phyloP scores from a whole-genome alignment of 2,797 vertebrate genomes.

The Rhinatrema bivittatum region DNA sequence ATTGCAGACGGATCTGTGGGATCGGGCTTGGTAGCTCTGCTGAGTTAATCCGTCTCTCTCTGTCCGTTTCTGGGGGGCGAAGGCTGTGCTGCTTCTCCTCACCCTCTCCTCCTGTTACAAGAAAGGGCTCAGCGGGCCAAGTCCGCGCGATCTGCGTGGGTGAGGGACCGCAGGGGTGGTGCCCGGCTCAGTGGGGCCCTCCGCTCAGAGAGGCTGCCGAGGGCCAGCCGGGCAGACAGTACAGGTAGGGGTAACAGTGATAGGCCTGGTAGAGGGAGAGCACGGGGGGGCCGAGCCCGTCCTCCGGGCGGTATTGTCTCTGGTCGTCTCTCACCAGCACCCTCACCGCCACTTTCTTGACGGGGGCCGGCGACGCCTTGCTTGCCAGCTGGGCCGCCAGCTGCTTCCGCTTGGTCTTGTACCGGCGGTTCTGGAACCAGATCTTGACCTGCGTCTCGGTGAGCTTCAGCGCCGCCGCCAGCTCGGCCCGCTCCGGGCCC shows the following conservation, averaged over 20 bases:
- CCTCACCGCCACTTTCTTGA: constrained; percentile 59
- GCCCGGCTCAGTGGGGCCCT: too few relatives aligned
- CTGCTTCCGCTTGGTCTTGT: constrained; percentile 68
- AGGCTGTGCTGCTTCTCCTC: too few relatives aligned
- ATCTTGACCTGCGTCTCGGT: constrained; percentile 74
- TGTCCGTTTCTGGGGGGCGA: too few relatives aligned
- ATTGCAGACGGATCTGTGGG: too few relatives aligned
- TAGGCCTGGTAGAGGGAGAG: constrained; percentile 48
- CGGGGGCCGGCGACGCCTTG: constrained; percentile 6
- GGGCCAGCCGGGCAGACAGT: constrained; percentile 52
- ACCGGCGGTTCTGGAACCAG: constrained; percentile 74
- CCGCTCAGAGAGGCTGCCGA: constrained; percentile 23
- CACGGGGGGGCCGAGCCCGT: constrained; percentile 28
- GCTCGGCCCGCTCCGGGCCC: constrained; percentile 56
- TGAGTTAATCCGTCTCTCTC: too few relatives aligned
- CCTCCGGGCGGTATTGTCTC: constrained; percentile 37
- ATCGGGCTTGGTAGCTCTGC: too few relatives aligned
- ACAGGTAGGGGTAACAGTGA: constrained; percentile 53
- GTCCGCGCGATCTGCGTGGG: too few relatives aligned
- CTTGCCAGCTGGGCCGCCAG: constrained; percentile 40
- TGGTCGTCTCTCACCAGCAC: constrained; percentile 61
- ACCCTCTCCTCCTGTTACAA: too few relatives aligned
- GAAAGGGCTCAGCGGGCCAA: too few relatives aligned
- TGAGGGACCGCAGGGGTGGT: too few relatives aligned
- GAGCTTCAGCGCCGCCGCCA: constrained; percentile 58